A percentile compares a stretch with the other conserved stretches of the same genome.
Conservation (phyloP, 2,113 vertebrate genomes). For the Tragelaphus imberbis region DNA sequence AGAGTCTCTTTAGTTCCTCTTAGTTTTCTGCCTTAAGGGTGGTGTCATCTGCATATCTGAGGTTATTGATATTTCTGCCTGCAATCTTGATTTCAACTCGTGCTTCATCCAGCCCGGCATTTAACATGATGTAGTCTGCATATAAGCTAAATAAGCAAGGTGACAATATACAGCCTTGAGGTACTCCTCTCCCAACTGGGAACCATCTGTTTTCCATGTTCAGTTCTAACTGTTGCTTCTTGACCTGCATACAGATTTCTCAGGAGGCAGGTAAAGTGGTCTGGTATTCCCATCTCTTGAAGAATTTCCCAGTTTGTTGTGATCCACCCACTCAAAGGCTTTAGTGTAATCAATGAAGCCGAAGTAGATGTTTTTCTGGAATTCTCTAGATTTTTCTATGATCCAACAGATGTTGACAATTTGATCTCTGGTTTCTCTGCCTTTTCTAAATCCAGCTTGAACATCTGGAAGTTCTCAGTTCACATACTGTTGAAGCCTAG, state of each 20-base stretch:
- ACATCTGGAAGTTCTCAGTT: not conserved
- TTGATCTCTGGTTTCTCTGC: not conserved
- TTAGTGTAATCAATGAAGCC: not conserved
- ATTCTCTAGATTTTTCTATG: not conserved
- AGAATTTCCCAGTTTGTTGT: not conserved
- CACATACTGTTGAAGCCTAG: not conserved
- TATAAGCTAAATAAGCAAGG: not conserved
- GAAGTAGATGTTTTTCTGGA: not conserved
- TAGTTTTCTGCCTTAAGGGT: not conserved
- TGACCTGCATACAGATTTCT: not conserved
- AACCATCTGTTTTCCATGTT: not conserved
- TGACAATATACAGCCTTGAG: not conserved
- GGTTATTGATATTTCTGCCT: not conserved
- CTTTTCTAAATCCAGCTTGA: not conserved
- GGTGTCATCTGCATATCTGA: not conserved
- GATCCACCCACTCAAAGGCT: not conserved
- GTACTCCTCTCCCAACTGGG: not conserved
- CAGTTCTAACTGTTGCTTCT: not conserved
- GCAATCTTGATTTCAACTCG: not conserved
- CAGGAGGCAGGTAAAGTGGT: not conserved
- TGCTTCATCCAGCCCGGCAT: not conserved
- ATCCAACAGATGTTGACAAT: not conserved
- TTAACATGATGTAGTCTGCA: accelerated
- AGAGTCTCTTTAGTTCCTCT: not conserved
- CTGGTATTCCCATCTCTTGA: not conserved